Evolutionary conservation across 2,888 invertebrate genomes (phyloP).

Genomic region (Parascotia fuliginaria): DNA sequence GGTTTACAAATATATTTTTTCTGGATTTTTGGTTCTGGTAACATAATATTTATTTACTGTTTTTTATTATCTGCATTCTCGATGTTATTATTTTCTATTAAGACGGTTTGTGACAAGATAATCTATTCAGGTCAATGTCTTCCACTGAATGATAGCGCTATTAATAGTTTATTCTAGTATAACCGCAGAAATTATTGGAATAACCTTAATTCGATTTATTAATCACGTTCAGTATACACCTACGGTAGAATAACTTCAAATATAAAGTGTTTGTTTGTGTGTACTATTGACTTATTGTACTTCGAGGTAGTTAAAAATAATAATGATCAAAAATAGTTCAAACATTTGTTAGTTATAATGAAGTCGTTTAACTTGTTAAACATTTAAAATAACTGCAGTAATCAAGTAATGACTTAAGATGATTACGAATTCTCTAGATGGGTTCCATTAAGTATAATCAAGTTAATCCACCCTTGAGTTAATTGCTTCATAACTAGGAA

Average conservation of each 20-base stretch:
- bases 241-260: not conserved
- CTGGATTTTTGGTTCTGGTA: no score
- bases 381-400: not conserved
- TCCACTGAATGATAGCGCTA: slow-evolving; percentile 25
- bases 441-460: slow-evolving; percentile 19
- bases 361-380: no score
- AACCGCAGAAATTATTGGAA: slow-evolving; percentile 19
- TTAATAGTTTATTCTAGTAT: slow-evolving; percentile 17
- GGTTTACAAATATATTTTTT: no score
- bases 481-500: slow-evolving; percentile 36
- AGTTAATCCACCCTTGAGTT: slow-evolving; percentile 17
- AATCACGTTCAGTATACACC: slow-evolving; percentile 12
- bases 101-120: slow-evolving; percentile 17
- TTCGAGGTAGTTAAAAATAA: not conserved
- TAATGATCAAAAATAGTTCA: not conserved
- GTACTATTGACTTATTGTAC: no score
- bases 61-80: not conserved
- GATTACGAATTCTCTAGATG: not conserved
- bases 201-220: slow-evolving; percentile 28
- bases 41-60: no score
- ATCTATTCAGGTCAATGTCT: slow-evolving; percentile 33
- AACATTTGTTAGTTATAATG: not conserved
- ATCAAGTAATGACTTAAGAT: not conserved
- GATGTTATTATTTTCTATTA: slow-evolving; percentile 1
- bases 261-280: no score